A percentile compares a stretch with the other conserved stretches of the same genome.
phyloP scores from a whole-genome alignment of 2,797 vertebrate species.

The Sebastes variabilis region DNA sequence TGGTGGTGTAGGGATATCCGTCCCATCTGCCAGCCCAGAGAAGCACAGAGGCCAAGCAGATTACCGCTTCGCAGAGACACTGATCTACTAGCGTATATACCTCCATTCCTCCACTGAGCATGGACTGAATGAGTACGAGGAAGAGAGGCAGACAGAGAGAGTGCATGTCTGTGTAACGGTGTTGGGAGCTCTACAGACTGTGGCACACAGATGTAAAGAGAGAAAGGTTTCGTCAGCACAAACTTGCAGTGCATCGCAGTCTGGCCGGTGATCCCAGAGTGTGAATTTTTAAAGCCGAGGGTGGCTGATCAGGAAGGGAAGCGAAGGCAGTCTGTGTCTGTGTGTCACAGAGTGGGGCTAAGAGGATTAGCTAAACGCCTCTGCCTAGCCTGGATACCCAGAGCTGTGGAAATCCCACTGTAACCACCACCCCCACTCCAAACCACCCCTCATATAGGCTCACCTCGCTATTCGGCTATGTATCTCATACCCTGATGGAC shows the following conservation, averaged over 20 bases:
- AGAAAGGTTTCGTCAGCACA: constrained; percentile 1
- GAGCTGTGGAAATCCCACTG: constrained; percentile 78
- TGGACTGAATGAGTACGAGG: neutral
- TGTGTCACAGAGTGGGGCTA: constrained; percentile 81
- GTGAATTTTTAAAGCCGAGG: constrained; percentile 59
- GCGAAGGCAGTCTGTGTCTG: constrained; percentile 73
- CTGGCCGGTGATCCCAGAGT: constrained; percentile 46
- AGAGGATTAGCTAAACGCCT: constrained; percentile 84
- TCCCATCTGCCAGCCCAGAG: constrained; percentile 83
- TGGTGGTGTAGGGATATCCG: constrained; percentile 79
- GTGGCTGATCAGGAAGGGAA: constrained; percentile 64
- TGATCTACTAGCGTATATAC: constrained; percentile 75
- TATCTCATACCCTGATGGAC: constrained; percentile 37
- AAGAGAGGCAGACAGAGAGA: neutral
- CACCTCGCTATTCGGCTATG: constrained; percentile 27
- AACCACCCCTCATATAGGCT: constrained; percentile 17
- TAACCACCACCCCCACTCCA: constrained; percentile 60
- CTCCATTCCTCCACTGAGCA: constrained; percentile 49
- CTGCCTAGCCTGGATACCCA: constrained; percentile 76
- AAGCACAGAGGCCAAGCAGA: constrained; percentile 75
- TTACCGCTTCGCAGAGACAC: constrained; percentile 77
- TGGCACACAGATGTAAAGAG: constrained; percentile 7
- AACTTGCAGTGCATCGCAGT: constrained; percentile 20
- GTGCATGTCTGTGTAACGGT: neutral
- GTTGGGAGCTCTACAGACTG: neutral